These are phyloP conservation scores for Parazoanthus swiftii DNA, from an alignment of 92 coral and sea anemone species.

Conservation along the genomic window DNA sequence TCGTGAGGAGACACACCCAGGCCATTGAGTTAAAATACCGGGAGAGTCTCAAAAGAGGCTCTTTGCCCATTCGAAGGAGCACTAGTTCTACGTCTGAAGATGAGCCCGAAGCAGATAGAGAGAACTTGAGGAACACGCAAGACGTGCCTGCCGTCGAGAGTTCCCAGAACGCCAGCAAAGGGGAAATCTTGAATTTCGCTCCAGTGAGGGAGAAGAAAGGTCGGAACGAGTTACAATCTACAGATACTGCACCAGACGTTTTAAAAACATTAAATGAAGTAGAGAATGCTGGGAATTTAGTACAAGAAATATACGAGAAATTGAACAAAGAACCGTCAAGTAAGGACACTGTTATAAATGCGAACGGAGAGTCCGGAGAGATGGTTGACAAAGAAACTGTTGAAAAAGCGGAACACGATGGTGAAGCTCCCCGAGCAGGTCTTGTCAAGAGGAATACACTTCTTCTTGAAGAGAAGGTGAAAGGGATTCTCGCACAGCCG, in stretches of 20 bases:
- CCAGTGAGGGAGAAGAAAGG: conserved; percentile 11
- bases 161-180: neutral
- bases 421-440: conserved; percentile 37
- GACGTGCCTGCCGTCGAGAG: neutral
- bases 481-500: conserved; percentile 1
- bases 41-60: conserved; percentile 23
- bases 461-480: conserved; percentile 50
- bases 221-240: neutral
- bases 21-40: conserved; percentile 49
- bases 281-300: conserved; percentile 36
- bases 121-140: neutral
- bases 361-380: conserved; percentile 5
- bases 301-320: conserved; percentile 57
- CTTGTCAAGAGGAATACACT: conserved; percentile 58
- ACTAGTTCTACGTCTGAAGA: conserved; percentile 36
- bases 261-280: neutral
- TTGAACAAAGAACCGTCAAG: conserved; percentile 50
- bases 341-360: neutral
- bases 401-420: neutral
- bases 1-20: conserved; percentile 71
- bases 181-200: neutral
- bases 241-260: neutral
- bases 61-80: conserved; percentile 15
- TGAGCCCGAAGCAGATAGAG: conserved; percentile 40
- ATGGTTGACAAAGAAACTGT: neutral